Evolutionary conservation across 2,113 vertebrate species (phyloP).

Genomic region (Candoia aspera): DNA sequence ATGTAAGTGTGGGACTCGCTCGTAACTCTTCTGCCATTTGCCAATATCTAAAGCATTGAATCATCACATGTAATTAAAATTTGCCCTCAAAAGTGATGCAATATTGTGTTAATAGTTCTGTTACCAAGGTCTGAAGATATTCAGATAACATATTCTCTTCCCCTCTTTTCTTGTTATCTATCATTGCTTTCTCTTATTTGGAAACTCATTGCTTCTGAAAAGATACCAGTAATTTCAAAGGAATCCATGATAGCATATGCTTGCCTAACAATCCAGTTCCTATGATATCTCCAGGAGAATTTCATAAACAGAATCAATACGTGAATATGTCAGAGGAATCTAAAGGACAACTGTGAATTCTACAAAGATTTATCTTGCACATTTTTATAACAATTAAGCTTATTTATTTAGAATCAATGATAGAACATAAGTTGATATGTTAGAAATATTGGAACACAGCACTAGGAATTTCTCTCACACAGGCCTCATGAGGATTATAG

Average conservation of each 20-base stretch:
- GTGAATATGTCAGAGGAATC: neutral
- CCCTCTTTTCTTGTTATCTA: neutral
- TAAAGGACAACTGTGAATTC: neutral
- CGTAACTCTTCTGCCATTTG: neutral
- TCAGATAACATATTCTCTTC: neutral
- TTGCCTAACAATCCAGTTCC: neutral
- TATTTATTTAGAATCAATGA: conserved; percentile 9
- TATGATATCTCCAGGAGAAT: neutral
- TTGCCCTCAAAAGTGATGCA: neutral
- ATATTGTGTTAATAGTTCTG: neutral
- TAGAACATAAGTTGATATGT: neutral
- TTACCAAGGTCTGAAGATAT: neutral
- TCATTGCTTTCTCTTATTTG: neutral
- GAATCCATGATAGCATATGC: neutral
- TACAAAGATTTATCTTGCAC: neutral
- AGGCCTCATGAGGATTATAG: conserved; percentile 1
- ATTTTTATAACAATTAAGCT: neutral
- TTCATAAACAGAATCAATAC: neutral
- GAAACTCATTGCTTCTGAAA: neutral
- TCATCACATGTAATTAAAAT: neutral
- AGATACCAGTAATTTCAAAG: neutral
- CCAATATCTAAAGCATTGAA: neutral
- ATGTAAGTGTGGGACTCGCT: neutral
- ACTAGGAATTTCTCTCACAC: neutral
- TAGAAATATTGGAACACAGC: neutral